phyloP scores from a whole-genome alignment of 2,113 vertebrate genomes.

The Ptilonorhynchus violaceus region DNA sequence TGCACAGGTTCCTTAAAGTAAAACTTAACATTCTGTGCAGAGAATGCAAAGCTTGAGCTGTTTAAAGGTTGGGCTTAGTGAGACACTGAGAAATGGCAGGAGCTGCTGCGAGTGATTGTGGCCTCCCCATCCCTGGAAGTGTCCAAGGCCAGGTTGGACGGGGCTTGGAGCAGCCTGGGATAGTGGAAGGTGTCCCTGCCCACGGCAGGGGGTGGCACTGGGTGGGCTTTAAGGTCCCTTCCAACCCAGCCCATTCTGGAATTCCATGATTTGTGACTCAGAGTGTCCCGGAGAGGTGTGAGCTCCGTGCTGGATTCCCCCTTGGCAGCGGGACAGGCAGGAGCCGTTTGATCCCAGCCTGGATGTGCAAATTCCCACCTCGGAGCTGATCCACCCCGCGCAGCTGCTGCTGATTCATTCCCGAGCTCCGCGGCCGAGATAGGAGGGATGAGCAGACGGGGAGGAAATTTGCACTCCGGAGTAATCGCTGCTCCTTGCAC shows the following conservation, averaged over 20 bases:
- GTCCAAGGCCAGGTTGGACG: fast-evolving
- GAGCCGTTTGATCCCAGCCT: not conserved
- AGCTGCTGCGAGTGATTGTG: not conserved
- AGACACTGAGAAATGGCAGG: not conserved
- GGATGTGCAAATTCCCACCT: not conserved
- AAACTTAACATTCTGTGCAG: not conserved
- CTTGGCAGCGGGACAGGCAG: not conserved
- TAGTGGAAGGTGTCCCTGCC: not conserved
- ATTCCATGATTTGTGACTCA: not conserved
- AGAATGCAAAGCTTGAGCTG: not conserved
- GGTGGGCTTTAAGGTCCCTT: not conserved
- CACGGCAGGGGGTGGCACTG: fast-evolving
- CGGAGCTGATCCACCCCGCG: not conserved
- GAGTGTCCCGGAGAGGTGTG: not conserved
- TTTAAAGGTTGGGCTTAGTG: not conserved
- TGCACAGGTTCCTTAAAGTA: not conserved
- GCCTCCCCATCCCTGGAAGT: not conserved
- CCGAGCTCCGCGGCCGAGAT: not conserved
- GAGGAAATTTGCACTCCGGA: not conserved
- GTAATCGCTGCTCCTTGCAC: not conserved
- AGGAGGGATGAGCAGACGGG: not conserved
- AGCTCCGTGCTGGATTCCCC: not conserved
- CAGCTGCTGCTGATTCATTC: slow-evolving; percentile 9
- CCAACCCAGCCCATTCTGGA: fast-evolving
- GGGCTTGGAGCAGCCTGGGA: not conserved